Conservation (phyloP, 2,888 invertebrate species). For the Brachypalpus laphriformis region DNA sequence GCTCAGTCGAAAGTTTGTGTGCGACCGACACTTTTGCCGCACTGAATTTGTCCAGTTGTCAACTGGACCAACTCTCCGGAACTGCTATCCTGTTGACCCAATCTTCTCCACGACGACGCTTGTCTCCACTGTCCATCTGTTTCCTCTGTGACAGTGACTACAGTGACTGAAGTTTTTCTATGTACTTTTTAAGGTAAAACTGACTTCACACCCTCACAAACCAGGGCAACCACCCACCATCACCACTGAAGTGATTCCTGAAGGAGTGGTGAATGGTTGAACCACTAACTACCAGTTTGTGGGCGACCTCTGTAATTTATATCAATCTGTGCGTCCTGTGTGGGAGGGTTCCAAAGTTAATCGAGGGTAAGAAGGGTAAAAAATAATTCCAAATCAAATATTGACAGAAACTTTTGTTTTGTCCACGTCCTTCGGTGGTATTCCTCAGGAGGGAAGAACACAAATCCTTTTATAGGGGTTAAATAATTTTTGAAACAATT, state of each 20-base stretch:
- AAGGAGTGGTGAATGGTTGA: slow-evolving; percentile 58
- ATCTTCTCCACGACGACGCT: slow-evolving; percentile 28
- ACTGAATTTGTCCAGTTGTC: slow-evolving; percentile 73
- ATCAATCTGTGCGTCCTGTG: slow-evolving; percentile 60
- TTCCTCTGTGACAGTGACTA: slow-evolving; percentile 34
- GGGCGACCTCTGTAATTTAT: slow-evolving; percentile 71
- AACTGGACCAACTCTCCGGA: slow-evolving; percentile 50
- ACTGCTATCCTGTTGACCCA: slow-evolving; percentile 55
- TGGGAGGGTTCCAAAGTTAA: slow-evolving; percentile 41
- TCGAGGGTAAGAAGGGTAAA: slow-evolving; percentile 54
- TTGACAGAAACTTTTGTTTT: slow-evolving; percentile 68
- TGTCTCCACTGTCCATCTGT: slow-evolving; percentile 36
- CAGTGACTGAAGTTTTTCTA: slow-evolving; percentile 48
- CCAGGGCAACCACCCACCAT: slow-evolving; percentile 26
- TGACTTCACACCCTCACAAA: slow-evolving; percentile 46
- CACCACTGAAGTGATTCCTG: slow-evolving; percentile 42
- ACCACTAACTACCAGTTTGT: slow-evolving; percentile 73
- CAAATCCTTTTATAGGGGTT: neutral
- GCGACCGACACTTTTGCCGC: slow-evolving; percentile 68
- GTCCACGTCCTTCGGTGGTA: slow-evolving; percentile 24
- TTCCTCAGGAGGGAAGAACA: neutral
- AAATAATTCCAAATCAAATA: slow-evolving; percentile 70
- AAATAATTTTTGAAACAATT: neutral
- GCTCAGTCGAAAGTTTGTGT: slow-evolving; percentile 63
- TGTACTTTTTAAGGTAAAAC: slow-evolving; percentile 66